A percentile compares a stretch with the other conserved stretches of the same genome.
Conservation (phyloP, 1,140 invertebrate species). For the Tetraneura akinire region DNA sequence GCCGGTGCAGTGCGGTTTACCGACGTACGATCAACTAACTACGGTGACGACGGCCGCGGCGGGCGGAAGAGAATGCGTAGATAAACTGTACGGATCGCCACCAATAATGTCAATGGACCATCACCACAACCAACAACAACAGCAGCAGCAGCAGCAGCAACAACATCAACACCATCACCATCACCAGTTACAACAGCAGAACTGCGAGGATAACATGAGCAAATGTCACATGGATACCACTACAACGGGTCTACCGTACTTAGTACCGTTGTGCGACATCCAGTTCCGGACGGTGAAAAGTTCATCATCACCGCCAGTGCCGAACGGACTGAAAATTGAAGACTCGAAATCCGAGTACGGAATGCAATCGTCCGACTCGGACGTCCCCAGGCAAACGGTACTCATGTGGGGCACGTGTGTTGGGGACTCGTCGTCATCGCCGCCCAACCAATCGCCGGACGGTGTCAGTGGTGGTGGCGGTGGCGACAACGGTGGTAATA, state of each 20-base stretch:
- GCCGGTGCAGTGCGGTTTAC: conserved; percentile 57
- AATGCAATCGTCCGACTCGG: conserved; percentile 62
- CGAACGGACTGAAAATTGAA: conserved; percentile 67
- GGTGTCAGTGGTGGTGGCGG: neutral
- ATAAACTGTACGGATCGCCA: conserved; percentile 68
- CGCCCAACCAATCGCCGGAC: conserved; percentile 59
- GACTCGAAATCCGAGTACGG: conserved; percentile 65
- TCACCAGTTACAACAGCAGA: conserved; percentile 60
- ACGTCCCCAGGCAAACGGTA: conserved; percentile 76
- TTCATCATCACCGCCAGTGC: conserved; percentile 61
- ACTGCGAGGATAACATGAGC: conserved; percentile 58
- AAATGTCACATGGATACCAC: conserved; percentile 57
- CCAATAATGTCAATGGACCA: conserved; percentile 55
- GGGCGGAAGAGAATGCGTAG: conserved; percentile 60
- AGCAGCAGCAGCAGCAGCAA: no score
- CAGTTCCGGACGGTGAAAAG: conserved; percentile 60
- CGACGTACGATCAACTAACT: conserved; percentile 63
- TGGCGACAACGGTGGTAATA: neutral
- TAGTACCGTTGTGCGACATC: conserved; percentile 56
- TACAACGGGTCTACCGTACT: conserved; percentile 56
- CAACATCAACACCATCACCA: conserved; percentile 63
- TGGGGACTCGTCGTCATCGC: conserved; percentile 57
- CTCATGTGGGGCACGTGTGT: conserved; percentile 72
- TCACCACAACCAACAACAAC: no score
- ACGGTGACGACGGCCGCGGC: conserved; percentile 58